phyloP scores from a whole-genome alignment of 2,888 invertebrate species.

The Rhopalosiphum nymphaeae region DNA sequence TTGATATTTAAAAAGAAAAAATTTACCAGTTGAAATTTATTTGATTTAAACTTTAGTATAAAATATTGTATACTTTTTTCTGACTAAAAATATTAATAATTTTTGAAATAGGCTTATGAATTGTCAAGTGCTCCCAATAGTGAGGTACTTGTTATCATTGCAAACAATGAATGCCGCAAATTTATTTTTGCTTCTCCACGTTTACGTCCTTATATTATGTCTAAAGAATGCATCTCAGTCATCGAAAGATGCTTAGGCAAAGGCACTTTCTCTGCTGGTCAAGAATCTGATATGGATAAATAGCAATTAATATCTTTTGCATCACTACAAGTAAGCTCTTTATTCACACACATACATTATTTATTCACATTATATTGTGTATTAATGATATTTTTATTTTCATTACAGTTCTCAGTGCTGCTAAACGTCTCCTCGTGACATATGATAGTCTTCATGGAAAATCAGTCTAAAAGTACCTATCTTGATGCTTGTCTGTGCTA shows the following conservation, averaged over 20 bases:
- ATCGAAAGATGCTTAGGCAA: slow-evolving; percentile 66
- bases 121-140: slow-evolving; percentile 65
- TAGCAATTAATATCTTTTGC: slow-evolving; percentile 66
- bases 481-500: slow-evolving; percentile 63
- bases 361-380: slow-evolving; percentile 5
- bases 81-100: not conserved
- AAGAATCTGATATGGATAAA: slow-evolving; percentile 66
- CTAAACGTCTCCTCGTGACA: slow-evolving; percentile 65
- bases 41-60: not conserved
- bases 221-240: slow-evolving; percentile 63
- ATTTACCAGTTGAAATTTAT: not conserved
- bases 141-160: slow-evolving; percentile 66
- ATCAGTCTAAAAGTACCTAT: slow-evolving; percentile 62
- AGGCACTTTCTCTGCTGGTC: slow-evolving; percentile 55
- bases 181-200: slow-evolving; percentile 66
- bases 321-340: slow-evolving; percentile 57
- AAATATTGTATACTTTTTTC: not conserved
- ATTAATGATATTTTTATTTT: slow-evolving; percentile 40
- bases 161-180: slow-evolving; percentile 66
- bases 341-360: not conserved
- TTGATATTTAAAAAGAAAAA: not conserved
- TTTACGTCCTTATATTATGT: slow-evolving; percentile 65
- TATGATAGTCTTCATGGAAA: slow-evolving; percentile 64
- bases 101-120: slow-evolving; percentile 56
- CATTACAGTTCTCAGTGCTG: slow-evolving; percentile 61